Evolutionary conservation across 2,113 vertebrate genomes (phyloP).

Genomic region (Vimba vimba): DNA sequence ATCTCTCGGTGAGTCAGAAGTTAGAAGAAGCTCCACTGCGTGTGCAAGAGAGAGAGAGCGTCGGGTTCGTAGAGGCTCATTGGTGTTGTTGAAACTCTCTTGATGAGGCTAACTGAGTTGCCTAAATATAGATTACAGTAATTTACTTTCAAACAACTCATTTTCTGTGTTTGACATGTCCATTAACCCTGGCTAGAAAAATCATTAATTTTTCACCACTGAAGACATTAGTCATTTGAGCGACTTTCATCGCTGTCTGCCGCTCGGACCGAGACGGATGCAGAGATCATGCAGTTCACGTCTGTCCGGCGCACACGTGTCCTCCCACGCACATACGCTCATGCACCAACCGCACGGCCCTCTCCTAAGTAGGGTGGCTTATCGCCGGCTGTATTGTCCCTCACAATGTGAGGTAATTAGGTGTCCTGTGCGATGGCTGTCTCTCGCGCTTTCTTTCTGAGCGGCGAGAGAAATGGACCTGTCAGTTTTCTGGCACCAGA

Average conservation of each 20-base stretch:
- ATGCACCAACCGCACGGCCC: constrained; percentile 46
- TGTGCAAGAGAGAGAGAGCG: constrained; percentile 49
- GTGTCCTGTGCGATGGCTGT: constrained; percentile 74
- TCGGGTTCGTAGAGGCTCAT: constrained; percentile 42
- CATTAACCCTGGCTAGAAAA: constrained; percentile 92
- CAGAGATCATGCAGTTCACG: constrained; percentile 43
- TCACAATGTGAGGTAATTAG: constrained; percentile 80
- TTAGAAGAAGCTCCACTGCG: background rate
- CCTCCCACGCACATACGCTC: constrained; percentile 41
- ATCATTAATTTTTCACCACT: constrained; percentile 92
- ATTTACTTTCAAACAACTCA: constrained; percentile 96
- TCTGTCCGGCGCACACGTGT: constrained; percentile 43
- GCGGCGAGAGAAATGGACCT: constrained; percentile 78
- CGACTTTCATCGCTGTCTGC: constrained; percentile 84
- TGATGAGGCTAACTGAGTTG: constrained; percentile 73
- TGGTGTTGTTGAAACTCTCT: constrained; percentile 62
- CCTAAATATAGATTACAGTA: constrained; percentile 94
- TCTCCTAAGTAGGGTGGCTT: constrained; percentile 69
- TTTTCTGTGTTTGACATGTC: constrained; percentile 93
- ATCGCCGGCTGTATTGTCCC: constrained; percentile 77
- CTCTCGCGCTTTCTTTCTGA: constrained; percentile 54
- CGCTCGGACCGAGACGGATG: constrained; percentile 69
- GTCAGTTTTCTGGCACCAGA: constrained; percentile 77
- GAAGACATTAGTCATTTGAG: constrained; percentile 92
- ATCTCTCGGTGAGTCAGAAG: background rate